Base-by-base conservation (phyloP, 2,113 vertebrate species). In the Rhagologus leucostigma region DNA sequence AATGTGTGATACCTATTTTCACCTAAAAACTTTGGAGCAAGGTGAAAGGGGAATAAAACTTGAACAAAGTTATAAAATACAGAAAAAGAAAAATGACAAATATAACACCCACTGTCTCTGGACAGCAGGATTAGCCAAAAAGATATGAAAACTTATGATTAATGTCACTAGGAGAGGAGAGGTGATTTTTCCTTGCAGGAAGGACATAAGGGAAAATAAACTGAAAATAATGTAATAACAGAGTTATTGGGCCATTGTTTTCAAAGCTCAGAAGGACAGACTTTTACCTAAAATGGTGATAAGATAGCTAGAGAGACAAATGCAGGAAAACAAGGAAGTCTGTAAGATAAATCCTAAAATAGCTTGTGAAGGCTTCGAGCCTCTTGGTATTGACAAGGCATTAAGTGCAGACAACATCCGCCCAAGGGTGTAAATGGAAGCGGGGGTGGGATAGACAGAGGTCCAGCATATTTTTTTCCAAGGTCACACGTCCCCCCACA, bases 321-420 rank as follows among this genome's bases (percentile, higher is more conserved):
- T 64, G 18, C 56, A 92, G 69, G 67, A 95, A 87, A 96, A 68
- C 16, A 44, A 90, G 84, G 70, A 96, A 91, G 87, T 77, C 85
- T 92, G 42, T 65, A 44, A 84, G 87, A 96, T 87, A 95, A 91
- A 56, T 87, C 86, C 56, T 83, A 77, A 96, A 96, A 95, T 88
- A 95, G 77, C 47, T 46, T 50, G 26, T 59, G 68, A 90, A 76
- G 49, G 71, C 60, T 93, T 63, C 0, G 0, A 55, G 67, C 33
- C 55, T 87, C 89, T 84, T 32, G 41, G 16, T 92, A 88, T 77
- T 65, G 79, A 93, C 52, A 77, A 93, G 57, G n/a, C 73, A 60
- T 42, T 80, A 81, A 93, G 81, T 30, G 46, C 87, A 95, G 62
- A 55, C 92, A 88, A 47, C 44, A 90, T 86, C 88, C 16, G 1